Percentiles rank a stretch among this genome's conserved stretches.
Evolutionary conservation across 2,797 vertebrate genomes (phyloP).

Genomic region (Leucoraja ocellata): DNA sequence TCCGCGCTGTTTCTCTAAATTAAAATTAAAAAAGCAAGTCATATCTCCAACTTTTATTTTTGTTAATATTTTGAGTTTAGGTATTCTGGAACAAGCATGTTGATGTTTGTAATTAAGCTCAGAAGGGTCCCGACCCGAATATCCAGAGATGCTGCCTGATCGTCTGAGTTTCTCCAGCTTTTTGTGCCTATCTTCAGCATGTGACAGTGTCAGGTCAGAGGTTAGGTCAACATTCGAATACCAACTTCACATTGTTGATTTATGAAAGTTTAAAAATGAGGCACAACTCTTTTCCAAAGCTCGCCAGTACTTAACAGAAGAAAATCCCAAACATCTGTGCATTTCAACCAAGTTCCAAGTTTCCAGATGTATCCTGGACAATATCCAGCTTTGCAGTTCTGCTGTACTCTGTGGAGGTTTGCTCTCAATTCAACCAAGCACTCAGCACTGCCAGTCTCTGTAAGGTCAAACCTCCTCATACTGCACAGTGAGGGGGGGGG

Average conservation of each 20-base stretch:
- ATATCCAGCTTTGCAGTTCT: background rate
- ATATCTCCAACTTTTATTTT: too few relatives aligned
- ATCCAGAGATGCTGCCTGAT: too few relatives aligned
- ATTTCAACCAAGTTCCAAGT: background rate
- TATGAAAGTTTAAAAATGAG: background rate
- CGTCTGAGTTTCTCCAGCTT: too few relatives aligned
- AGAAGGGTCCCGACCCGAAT: background rate
- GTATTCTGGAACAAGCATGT: background rate
- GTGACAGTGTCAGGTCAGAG: background rate
- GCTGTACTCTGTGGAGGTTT: background rate
- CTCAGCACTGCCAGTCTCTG: background rate
- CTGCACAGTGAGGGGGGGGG: background rate
- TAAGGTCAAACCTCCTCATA: background rate
- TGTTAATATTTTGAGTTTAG: background rate
- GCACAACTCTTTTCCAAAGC: background rate
- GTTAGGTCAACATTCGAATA: background rate
- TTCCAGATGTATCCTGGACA: conserved; percentile 5
- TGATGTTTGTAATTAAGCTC: background rate
- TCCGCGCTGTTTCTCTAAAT: too few relatives aligned
- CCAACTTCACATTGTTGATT: background rate
- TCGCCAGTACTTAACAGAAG: background rate
- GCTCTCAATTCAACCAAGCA: background rate
- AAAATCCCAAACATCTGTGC: background rate
- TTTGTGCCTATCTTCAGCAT: background rate
- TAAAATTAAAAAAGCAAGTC: too few relatives aligned